Percentiles rank a stretch among this genome's conserved stretches.
phyloP scores from a whole-genome alignment of 2,113 vertebrate genomes.

The Sorex araneus region DNA sequence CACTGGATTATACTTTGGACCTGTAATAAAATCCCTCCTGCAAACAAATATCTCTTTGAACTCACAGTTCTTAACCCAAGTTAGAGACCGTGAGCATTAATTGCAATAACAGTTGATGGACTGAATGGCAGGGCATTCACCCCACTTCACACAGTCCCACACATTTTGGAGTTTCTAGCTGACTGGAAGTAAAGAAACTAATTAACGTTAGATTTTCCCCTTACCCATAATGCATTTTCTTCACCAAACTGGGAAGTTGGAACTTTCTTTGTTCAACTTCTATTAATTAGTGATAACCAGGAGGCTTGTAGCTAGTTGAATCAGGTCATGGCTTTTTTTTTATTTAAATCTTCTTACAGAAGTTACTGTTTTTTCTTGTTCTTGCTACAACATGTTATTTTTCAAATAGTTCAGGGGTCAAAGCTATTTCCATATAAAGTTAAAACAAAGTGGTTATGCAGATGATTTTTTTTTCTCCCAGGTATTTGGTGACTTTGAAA shows the following conservation, averaged over 20 bases:
- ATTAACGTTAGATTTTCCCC: not conserved
- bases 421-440: conserved; percentile 56
- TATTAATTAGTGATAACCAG: conserved; percentile 41
- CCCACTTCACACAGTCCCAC: conserved; percentile 3
- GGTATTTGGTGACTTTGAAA: not conserved
- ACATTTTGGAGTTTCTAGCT: conserved; percentile 40
- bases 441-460: conserved; percentile 48
- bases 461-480: conserved; percentile 12
- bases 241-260: not conserved
- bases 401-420: conserved; percentile 22
- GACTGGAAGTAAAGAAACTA: conserved; percentile 42
- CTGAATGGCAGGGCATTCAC: not conserved
- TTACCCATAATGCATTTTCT: not conserved
- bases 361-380: not conserved
- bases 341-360: conserved; percentile 29
- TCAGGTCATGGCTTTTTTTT: conserved; percentile 27
- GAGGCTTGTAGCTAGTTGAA: conserved; percentile 11
- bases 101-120: conserved; percentile 47
- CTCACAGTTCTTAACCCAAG: conserved; percentile 23
- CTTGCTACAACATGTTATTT: not conserved
- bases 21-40: conserved; percentile 32
- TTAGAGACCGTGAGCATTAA: conserved; percentile 48
- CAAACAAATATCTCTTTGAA: conserved; percentile 74
- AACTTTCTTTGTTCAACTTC: conserved; percentile 32
- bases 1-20: conserved; percentile 15